Evolutionary conservation across 1,140 invertebrate species (phyloP).

Genomic region (Araneus ventricosus): DNA sequence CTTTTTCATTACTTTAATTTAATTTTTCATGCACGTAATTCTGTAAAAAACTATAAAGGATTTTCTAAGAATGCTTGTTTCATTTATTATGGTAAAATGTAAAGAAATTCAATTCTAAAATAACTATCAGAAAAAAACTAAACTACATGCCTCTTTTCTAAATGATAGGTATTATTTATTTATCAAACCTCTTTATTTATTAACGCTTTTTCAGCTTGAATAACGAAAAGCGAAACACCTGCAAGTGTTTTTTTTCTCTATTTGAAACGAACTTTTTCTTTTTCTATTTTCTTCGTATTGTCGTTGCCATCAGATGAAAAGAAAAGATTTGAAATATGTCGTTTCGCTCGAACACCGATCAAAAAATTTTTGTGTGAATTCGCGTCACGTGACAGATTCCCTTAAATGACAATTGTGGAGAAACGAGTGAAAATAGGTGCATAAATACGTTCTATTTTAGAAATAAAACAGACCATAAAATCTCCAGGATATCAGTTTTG

Average conservation of each 20-base stretch:
- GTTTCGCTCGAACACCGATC: neutral
- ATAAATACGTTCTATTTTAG: constrained; percentile 35
- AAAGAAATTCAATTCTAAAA: neutral
- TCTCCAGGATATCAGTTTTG: constrained; percentile 10
- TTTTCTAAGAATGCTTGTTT: too few relatives aligned
- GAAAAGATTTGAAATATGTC: constrained; percentile 15
- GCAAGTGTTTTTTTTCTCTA: neutral
- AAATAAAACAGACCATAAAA: constrained; percentile 55
- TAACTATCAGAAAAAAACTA: neutral
- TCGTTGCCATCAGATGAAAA: neutral
- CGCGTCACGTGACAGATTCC: constrained; percentile 15
- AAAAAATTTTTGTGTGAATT: constrained; percentile 9
- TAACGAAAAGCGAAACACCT: neutral
- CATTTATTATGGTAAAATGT: neutral
- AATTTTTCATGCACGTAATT: too few relatives aligned
- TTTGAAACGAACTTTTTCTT: neutral
- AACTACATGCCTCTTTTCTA: neutral
- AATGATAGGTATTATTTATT: neutral
- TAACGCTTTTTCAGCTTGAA: neutral
- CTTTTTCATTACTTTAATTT: too few relatives aligned
- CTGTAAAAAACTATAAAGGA: too few relatives aligned
- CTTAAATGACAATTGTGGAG: neutral
- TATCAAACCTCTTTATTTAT: neutral
- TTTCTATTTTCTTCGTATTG: neutral
- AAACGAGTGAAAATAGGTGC: constrained; percentile 29